A percentile compares a stretch with the other conserved stretches of the same genome.
phyloP scores from a whole-genome alignment of 2,888 invertebrate genomes.

The Synergus umbraculus region DNA sequence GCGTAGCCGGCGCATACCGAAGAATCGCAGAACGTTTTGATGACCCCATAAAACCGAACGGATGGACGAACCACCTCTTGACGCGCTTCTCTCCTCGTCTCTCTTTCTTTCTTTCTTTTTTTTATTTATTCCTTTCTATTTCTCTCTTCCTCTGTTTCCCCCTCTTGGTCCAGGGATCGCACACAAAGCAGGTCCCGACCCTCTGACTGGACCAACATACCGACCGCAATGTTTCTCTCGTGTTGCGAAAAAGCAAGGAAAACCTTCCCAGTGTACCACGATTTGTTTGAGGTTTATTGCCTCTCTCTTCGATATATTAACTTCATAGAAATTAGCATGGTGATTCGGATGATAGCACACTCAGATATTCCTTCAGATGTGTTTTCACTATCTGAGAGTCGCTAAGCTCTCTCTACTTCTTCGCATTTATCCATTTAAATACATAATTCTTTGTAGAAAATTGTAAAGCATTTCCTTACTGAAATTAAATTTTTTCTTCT shows the following conservation, averaged over 20 bases:
- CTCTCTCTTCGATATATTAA: not conserved
- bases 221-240: not conserved
- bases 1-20: constrained; percentile 66
- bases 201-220: constrained; percentile 30
- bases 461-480: not conserved
- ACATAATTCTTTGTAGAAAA: not conserved
- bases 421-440: not conserved
- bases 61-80: constrained; percentile 62
- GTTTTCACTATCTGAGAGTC: too few relatives aligned
- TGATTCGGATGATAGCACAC: not conserved
- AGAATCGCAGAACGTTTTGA: constrained; percentile 73
- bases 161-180: constrained; percentile 44
- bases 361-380: not conserved
- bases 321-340: not conserved
- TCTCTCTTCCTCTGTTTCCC: constrained; percentile 42
- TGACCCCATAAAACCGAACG: constrained; percentile 73
- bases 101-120: constrained; percentile 26
- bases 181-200: constrained; percentile 54
- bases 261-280: not conserved
- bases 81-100: constrained; percentile 48
- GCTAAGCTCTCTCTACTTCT: too few relatives aligned
- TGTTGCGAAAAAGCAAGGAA: not conserved
- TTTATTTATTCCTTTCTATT: constrained; percentile 40
- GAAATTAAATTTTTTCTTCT: constrained; percentile 14
- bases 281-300: too few relatives aligned